These are phyloP conservation scores for Syncerus caffer DNA, from an alignment of 2,797 vertebrate species.

Conservation along the genomic window DNA sequence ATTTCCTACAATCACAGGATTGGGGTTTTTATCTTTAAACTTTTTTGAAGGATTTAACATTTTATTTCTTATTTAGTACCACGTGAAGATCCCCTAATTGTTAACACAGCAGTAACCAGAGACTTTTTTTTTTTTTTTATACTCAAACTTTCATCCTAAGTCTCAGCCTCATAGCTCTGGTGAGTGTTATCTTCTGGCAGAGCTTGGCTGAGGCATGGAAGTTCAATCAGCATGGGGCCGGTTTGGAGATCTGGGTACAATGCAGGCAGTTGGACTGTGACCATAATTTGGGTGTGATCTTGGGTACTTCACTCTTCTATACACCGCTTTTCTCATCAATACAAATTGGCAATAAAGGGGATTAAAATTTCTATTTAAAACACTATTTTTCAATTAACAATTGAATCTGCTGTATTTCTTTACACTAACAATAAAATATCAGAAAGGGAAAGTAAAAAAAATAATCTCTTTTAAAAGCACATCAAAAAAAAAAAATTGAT, in stretches of 20 bases:
- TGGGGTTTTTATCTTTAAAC: background rate
- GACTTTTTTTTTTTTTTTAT: background rate
- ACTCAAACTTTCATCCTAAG: background rate
- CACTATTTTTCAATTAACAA: background rate
- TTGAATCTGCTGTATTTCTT: background rate
- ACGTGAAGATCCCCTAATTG: background rate
- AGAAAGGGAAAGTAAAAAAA: background rate
- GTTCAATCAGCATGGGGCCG: accelerated
- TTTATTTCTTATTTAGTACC: background rate
- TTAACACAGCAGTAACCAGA: background rate
- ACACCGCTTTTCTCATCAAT: background rate
- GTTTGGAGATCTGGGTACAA: background rate
- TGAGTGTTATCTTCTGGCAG: background rate
- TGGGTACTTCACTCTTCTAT: background rate
- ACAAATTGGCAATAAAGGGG: background rate
- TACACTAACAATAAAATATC: background rate
- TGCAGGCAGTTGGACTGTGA: background rate
- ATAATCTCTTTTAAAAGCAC: background rate
- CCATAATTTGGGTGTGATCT: background rate
- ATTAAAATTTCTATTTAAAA: background rate
- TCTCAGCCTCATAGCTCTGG: background rate
- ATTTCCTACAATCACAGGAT: background rate
- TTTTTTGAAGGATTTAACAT: background rate
- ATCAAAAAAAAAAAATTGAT: background rate
- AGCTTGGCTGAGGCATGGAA: accelerated